These are phyloP conservation scores for Seira musarum DNA, from an alignment of 2,888 invertebrate genomes.

Conservation along the genomic window DNA sequence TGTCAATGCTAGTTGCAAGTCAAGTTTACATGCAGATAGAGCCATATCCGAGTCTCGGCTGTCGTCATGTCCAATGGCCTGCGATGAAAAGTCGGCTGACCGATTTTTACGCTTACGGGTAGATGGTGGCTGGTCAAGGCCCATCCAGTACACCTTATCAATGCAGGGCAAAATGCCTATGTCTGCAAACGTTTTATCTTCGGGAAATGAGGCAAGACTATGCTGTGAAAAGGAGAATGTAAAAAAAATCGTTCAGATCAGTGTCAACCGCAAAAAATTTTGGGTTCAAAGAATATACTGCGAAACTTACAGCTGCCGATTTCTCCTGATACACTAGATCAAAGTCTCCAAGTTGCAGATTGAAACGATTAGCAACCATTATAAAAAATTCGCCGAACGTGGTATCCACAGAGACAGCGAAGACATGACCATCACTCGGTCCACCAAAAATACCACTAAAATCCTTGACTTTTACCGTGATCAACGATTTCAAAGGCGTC, in stretches of 20 bases:
- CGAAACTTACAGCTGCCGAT: conserved; percentile 49
- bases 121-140: conserved; percentile 24
- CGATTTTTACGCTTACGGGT: not conserved
- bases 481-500: no score
- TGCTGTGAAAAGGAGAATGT: no score
- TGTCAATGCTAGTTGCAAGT: not conserved
- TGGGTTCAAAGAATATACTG: no score
- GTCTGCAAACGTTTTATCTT: conserved; percentile 47
- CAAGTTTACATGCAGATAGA: not conserved
- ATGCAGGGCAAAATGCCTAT: conserved; percentile 53
- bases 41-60: not conserved
- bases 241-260: no score
- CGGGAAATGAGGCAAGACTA: conserved; percentile 52
- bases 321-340: conserved; percentile 64
- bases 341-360: conserved; percentile 53
- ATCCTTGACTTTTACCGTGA: conserved; percentile 61
- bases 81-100: not conserved
- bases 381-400: conserved; percentile 57
- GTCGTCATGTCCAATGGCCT: conserved; percentile 8
- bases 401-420: conserved; percentile 39
- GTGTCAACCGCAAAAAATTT: no score
- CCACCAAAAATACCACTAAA: conserved; percentile 51
- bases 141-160: conserved; percentile 56
- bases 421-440: conserved; percentile 28
- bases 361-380: conserved; percentile 54